Evolutionary conservation across 2,113 vertebrate genomes (phyloP), one percentile per base, ranked within the genome.

Genomic region (Ceyx melanurus): DNA sequence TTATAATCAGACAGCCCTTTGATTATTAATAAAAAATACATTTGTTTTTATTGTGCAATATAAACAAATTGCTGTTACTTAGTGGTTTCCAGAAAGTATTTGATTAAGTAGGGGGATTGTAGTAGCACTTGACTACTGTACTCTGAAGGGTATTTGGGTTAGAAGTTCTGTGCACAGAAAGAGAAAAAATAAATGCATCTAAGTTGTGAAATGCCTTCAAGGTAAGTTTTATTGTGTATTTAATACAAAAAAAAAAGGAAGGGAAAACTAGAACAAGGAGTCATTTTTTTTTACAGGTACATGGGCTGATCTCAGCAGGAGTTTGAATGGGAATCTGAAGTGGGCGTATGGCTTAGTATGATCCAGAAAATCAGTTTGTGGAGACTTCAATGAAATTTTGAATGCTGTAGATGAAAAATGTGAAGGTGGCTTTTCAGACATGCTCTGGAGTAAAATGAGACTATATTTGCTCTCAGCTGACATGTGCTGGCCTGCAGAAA

Each of bases 141-240:
- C 1, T 31, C 33, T 71, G 5, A 10, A 64, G 16, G 2, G 4
- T 82, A 67, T 77, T 81, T 58, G 17, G 2, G 6, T 73, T 57
- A 67, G 28, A 78, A 74, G 58, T 67, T 81, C n/a, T 35, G 5
- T 56, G 5, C 20, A 67, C 12, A 81, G 26, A 65, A 74, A 43
- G 5, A 68, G 19, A 42, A 78, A 82, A 78, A 5, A 0, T 1
- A 70, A 48, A 71, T 37, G 20, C 11, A 56, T 15, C 29, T 75
- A 72, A 64, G 5, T 48, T 74, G 19, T 75, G 43, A 86, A 91
- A 62, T 71, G 6, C 20, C 46, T 66, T 51, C 23, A 58, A 80
- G 7, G 1, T 62, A 19, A 50, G 9, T 2, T 60, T 83, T 56
- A 18, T 51, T 0, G 0, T 25, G 2, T 28, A 26, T 67, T 66